Base-by-base conservation (phyloP, 2,113 vertebrate genomes). In the Seriola dumerili region DNA sequence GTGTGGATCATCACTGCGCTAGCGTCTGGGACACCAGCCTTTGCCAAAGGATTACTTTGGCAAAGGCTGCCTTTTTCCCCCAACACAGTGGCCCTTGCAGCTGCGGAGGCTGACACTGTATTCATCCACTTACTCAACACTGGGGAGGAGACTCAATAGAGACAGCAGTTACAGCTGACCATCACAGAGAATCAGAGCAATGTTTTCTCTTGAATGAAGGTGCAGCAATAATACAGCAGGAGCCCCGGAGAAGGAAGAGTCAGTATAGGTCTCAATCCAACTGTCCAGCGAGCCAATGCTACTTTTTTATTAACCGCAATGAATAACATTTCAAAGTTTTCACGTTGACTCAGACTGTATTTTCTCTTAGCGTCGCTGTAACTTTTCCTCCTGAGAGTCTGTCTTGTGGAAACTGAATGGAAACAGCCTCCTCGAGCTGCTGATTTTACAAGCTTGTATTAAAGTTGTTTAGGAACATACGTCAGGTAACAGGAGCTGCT, bases 11-110 rank as follows among this genome's bases (percentile, higher is more conserved):
- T 92, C 85, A 83, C 83, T 90, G 84, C 76, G 62, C 78, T 78
- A 84, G 79, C 70, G 83, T 91, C 91, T 91, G 89, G 88, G 89
- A 78, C 85, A 79, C 67, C 62, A 48, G 81, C 85, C 90, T 89
- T 88, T 91, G 91, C 93, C 88, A 94, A 90, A 90, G 87, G 78
- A 94, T 81, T 93, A 81, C 89, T 92, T 91, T 93, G 87, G 89
- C 91, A 77, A 87, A 88, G 84, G 77, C 81, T 70, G 85, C 66
- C 52, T 76, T 77, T 67, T 58, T 32, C 65, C 86, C 72, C 74
- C 58, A 74, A 36, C 86, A 90, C 90, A 90, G 86, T 90, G 90
- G 89, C 79, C 72, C 72, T 87, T 86, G 73, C 89, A 92, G 91
- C 88, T 94, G 92, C 89, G 88, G 84, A 80, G 83, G 76, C 91